Percentiles rank a stretch among this genome's conserved stretches.
phyloP scores from a whole-genome alignment of 2,888 invertebrate genomes.

The Slavum lentiscoides region DNA sequence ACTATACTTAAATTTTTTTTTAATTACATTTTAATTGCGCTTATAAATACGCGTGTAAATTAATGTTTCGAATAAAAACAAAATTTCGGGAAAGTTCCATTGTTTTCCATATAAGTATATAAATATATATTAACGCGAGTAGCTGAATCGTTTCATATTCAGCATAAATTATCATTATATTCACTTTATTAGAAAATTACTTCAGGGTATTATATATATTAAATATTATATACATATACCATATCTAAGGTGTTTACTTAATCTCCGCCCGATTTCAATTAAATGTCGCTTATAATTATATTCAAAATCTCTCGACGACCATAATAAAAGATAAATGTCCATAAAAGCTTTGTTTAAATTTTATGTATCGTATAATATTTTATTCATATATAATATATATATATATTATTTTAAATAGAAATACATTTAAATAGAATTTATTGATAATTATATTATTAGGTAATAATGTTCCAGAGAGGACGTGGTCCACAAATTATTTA shows the following conservation, averaged over 20 bases:
- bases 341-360: not conserved
- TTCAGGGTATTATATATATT: not conserved
- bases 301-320: not conserved
- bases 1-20: too few species aligned
- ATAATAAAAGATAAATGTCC: not conserved
- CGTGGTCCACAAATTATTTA: too few species aligned
- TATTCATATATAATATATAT: too few species aligned
- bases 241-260: not conserved
- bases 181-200: slow-evolving; percentile 1
- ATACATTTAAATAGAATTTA: not conserved
- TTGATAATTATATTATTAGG: too few species aligned
- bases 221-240: not conserved
- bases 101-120: too few species aligned
- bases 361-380: too few species aligned
- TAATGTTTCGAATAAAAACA: too few species aligned
- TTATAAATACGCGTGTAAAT: too few species aligned
- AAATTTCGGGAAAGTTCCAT: too few species aligned
- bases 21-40: too few species aligned
- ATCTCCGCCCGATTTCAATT: not conserved
- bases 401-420: not conserved
- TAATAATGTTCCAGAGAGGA: too few species aligned
- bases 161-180: not conserved
- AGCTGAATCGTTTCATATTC: not conserved
- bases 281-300: not conserved
- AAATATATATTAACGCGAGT: too few species aligned